Percentiles rank a stretch among this genome's conserved stretches.
phyloP scores from a whole-genome alignment of 2,888 invertebrate genomes.

The Silvanus unidentatus region DNA sequence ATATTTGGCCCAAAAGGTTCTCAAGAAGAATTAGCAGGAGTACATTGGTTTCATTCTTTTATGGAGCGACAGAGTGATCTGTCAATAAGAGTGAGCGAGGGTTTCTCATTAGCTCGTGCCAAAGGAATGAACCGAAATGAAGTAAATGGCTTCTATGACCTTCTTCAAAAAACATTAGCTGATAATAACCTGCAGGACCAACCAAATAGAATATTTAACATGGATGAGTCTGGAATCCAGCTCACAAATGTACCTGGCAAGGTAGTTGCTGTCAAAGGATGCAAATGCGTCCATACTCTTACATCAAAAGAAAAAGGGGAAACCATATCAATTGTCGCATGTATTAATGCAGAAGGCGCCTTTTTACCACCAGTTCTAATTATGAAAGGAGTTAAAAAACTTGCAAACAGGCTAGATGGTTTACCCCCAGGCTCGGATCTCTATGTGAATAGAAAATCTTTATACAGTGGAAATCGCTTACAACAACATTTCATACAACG shows the following conservation, averaged over 20 bases:
- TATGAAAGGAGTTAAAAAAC: conserved; percentile 20
- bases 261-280: conserved; percentile 8
- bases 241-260: conserved; percentile 12
- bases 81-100: conserved; percentile 9
- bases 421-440: conserved; percentile 21
- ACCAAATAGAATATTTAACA: conserved; percentile 10
- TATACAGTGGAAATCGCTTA: too few relatives aligned
- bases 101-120: conserved; percentile 8
- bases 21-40: not conserved
- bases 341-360: conserved; percentile 15
- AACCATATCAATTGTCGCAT: conserved; percentile 11
- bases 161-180: not conserved
- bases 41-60: conserved; percentile 8
- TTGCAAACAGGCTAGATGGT: conserved; percentile 16
- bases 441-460: conserved; percentile 21
- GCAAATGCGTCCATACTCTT: conserved; percentile 10
- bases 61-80: conserved; percentile 5
- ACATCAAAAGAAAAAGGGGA: conserved; percentile 17
- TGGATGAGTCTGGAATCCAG: conserved; percentile 12
- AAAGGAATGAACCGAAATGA: conserved; percentile 8
- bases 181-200: not conserved
- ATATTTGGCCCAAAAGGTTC: not conserved
- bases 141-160: not conserved
- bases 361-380: conserved; percentile 13
- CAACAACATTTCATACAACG: too few relatives aligned